These are phyloP conservation scores for Stercorarius parasiticus DNA, from an alignment of 2,113 vertebrate genomes.

Conservation along the genomic window DNA sequence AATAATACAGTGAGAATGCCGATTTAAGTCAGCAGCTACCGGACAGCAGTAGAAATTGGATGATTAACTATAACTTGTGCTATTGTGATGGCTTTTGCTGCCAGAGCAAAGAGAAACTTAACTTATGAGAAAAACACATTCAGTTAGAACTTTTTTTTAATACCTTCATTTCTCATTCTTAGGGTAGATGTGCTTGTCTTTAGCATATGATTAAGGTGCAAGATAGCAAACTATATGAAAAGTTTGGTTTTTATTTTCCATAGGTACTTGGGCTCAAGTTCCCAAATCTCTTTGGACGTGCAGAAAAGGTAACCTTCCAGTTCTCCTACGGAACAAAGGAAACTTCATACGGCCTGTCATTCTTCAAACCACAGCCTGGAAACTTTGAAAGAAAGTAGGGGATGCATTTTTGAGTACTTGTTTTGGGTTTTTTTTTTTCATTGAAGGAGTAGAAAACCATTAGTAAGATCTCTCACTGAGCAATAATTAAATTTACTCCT, in stretches of 20 bases:
- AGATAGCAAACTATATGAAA: neutral
- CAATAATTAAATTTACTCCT: neutral
- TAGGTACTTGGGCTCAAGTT: conserved; percentile 94
- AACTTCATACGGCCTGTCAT: conserved; percentile 93
- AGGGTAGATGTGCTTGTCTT: neutral
- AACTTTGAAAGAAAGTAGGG: conserved; percentile 92
- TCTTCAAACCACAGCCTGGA: conserved; percentile 94
- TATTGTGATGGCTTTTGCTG: neutral
- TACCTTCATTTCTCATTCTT: neutral
- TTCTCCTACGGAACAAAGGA: conserved; percentile 99
- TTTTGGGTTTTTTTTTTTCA: neutral
- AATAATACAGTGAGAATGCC: neutral
- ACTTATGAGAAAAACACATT: neutral
- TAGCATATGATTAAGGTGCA: neutral
- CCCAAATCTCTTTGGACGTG: conserved; percentile 90
- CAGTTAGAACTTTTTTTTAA: neutral
- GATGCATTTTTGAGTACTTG: neutral
- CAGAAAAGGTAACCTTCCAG: conserved; percentile 96
- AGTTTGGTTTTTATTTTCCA: neutral
- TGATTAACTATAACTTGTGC: neutral
- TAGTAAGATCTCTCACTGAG: neutral
- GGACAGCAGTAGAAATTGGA: neutral
- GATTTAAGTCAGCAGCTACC: neutral
- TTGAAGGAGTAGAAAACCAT: neutral
- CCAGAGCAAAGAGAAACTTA: neutral